phyloP scores from a whole-genome alignment of 2,888 invertebrate genomes.

The Rugalucina vietnamica region DNA sequence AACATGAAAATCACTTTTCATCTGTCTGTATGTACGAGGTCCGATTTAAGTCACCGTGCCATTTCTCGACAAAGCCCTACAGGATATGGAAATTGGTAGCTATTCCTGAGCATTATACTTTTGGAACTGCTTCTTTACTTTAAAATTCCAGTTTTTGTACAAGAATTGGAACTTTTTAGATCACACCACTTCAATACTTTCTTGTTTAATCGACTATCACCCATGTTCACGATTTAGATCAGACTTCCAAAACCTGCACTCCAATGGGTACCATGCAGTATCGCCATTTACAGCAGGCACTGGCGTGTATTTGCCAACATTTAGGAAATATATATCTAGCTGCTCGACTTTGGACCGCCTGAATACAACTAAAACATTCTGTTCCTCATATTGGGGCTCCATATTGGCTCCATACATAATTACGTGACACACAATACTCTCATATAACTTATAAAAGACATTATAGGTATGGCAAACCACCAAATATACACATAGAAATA shows the following conservation, averaged over 20 bases:
- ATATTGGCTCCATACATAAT: too few species aligned
- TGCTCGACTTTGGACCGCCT: constrained; percentile 25
- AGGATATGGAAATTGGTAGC: neutral
- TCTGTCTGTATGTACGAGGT: neutral
- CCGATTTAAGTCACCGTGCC: neutral
- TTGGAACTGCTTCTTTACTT: neutral
- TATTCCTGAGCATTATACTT: neutral
- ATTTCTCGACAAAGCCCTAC: neutral
- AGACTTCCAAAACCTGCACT: neutral
- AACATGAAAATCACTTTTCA: constrained; percentile 1
- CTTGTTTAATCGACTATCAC: neutral
- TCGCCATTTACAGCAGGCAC: neutral
- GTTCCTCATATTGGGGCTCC: constrained; percentile 29
- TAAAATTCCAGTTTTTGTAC: neutral
- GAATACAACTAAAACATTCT: constrained; percentile 3
- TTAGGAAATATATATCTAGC: constrained; percentile 10
- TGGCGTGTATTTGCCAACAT: constrained; percentile 1
- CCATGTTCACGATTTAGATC: neutral
- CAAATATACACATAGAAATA: too few species aligned
- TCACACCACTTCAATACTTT: neutral
- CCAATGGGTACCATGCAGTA: constrained; percentile 4
- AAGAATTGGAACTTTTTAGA: neutral
- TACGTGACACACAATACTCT: constrained; percentile 18
- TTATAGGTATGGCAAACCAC: constrained; percentile 20
- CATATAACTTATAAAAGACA: constrained; percentile 17